These are phyloP conservation scores for Apamea crenata DNA, from an alignment of 2,888 invertebrate genomes.

Conservation along the genomic window DNA sequence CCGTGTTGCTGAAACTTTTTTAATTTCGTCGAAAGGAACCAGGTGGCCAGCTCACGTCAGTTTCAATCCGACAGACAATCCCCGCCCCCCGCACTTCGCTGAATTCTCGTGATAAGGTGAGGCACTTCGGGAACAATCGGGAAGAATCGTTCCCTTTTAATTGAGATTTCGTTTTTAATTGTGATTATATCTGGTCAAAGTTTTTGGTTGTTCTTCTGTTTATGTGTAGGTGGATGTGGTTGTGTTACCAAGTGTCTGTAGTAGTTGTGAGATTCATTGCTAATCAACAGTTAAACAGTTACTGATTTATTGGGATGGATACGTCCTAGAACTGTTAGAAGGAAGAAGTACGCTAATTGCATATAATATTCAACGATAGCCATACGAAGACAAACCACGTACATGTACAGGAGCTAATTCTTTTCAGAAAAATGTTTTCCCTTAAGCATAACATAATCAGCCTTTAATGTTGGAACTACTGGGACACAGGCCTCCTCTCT, in stretches of 20 bases:
- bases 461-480: not conserved
- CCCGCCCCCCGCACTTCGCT: conserved; percentile 66
- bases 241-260: not conserved
- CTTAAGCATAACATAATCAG: not conserved
- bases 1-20: conserved; percentile 87
- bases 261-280: not conserved
- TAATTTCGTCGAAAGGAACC: conserved; percentile 88
- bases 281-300: not conserved
- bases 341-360: too few relatives aligned
- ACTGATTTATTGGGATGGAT: not conserved
- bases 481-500: not conserved
- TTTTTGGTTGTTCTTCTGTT: not conserved
- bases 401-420: not conserved
- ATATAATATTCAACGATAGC: not conserved
- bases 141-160: conserved; percentile 79
- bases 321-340: too few relatives aligned
- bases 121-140: conserved; percentile 73
- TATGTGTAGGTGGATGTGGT: not conserved
- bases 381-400: not conserved
- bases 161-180: conserved; percentile 76
- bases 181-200: conserved; percentile 48
- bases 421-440: not conserved
- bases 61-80: conserved; percentile 83
- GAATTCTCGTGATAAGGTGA: conserved; percentile 78
- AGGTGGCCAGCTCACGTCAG: conserved; percentile 86